Evolutionary conservation across 2,797 vertebrate genomes (phyloP).

Genomic region (Aplochiton taeniatus): DNA sequence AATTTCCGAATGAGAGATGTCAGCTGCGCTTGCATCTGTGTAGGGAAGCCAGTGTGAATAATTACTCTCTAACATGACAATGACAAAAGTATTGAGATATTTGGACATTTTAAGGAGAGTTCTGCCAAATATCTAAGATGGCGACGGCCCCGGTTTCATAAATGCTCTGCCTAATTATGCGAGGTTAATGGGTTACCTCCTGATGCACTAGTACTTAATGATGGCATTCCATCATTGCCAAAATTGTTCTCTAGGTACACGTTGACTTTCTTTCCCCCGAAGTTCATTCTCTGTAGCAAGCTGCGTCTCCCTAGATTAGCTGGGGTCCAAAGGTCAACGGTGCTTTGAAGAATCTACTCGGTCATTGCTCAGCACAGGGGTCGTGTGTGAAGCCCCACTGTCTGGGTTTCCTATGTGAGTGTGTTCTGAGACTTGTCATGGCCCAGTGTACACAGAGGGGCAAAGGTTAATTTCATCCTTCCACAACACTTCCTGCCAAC

Average conservation of each 20-base stretch:
- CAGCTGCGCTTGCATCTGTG: conserved; percentile 35
- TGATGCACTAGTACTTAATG: too few species aligned
- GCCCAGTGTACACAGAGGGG: conserved; percentile 21
- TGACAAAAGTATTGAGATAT: conserved; percentile 36
- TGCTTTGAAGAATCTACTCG: conserved; percentile 44
- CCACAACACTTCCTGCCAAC: conserved; percentile 28
- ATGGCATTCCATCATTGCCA: too few species aligned
- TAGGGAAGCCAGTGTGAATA: too few species aligned
- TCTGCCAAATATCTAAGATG: conserved; percentile 4
- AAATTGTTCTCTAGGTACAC: too few species aligned
- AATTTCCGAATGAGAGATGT: conserved; percentile 58
- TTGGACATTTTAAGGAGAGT: neutral
- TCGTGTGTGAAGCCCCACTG: conserved; percentile 26
- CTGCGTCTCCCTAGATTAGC: conserved; percentile 12
- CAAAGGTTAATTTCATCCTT: conserved; percentile 29
- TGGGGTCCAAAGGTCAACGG: conserved; percentile 30
- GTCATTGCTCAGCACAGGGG: conserved; percentile 26
- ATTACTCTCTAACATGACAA: neutral
- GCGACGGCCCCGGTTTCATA: too few species aligned
- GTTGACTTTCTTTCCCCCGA: too few species aligned
- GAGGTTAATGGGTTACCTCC: too few species aligned
- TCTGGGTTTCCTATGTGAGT: conserved; percentile 31
- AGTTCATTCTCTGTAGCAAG: too few species aligned
- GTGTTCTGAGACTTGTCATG: conserved; percentile 4
- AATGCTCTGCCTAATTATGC: too few species aligned